These are phyloP conservation scores for Upupa epops DNA, from an alignment of 2,113 vertebrate species.

Conservation along the genomic window DNA sequence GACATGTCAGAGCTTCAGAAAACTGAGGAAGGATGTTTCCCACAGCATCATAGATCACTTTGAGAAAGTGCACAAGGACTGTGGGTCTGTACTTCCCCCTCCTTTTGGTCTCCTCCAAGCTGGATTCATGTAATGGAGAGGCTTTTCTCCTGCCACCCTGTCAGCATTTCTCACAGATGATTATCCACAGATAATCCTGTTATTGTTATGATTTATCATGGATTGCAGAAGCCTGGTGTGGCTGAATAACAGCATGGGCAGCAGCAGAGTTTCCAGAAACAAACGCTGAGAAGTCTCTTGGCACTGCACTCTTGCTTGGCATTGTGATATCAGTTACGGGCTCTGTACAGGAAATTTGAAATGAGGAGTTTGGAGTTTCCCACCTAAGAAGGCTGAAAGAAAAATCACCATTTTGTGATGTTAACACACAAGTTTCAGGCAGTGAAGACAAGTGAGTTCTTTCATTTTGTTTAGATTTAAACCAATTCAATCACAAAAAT, in stretches of 20 bases:
- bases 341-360: fast-evolving
- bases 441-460: background rate
- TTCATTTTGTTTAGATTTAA: background rate
- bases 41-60: background rate
- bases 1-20: background rate
- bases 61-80: background rate
- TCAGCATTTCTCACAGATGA: slow-evolving; percentile 22
- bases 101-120: background rate
- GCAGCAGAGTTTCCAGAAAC: background rate
- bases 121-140: background rate
- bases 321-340: background rate
- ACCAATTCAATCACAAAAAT: background rate
- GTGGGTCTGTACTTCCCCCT: background rate
- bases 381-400: background rate
- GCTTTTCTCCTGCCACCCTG: background rate
- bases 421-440: background rate
- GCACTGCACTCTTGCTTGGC: background rate
- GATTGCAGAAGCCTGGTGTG: background rate
- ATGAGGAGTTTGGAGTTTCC: background rate
- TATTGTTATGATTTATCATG: background rate
- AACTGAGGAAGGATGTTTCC: background rate
- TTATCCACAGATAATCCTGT: background rate
- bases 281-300: background rate
- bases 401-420: fast-evolving
- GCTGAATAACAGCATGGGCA: background rate